These are phyloP conservation scores for Aurelia sp. DNA, from an alignment of 30 jellyfish, hydroid and myxozoan species.

Conservation along the genomic window DNA sequence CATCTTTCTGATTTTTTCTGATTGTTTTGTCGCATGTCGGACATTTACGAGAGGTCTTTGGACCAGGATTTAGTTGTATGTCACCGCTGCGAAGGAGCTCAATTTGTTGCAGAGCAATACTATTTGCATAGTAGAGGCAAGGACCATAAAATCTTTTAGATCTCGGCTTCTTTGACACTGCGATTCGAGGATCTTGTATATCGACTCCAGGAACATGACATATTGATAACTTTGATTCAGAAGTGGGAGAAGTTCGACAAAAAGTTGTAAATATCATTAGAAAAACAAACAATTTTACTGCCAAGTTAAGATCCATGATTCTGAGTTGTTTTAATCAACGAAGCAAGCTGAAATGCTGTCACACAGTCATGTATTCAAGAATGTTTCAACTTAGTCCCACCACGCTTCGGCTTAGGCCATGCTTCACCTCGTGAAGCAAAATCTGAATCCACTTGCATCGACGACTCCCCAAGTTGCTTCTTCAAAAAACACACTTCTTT, in stretches of 20 bases:
- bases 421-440: slow-evolving; percentile 16
- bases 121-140: slow-evolving; percentile 1
- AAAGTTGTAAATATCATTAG: slow-evolving; percentile 1
- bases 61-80: slow-evolving; percentile 28
- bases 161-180: slow-evolving; percentile 4
- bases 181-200: neutral
- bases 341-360: slow-evolving; percentile 9
- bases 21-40: slow-evolving; percentile 48
- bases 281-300: neutral
- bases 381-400: slow-evolving; percentile 7
- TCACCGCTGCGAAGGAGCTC: slow-evolving; percentile 47
- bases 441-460: slow-evolving; percentile 9
- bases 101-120: slow-evolving; percentile 13
- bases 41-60: slow-evolving; percentile 18
- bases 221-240: neutral
- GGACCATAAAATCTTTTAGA: neutral
- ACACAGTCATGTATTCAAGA: slow-evolving; percentile 8
- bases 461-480: slow-evolving; percentile 8
- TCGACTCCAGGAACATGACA: slow-evolving; percentile 4
- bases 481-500: slow-evolving; percentile 23
- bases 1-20: slow-evolving; percentile 39
- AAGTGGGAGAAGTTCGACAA: neutral
- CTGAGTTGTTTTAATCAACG: slow-evolving; percentile 1
- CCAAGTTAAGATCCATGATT: neutral
- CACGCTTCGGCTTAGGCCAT: slow-evolving; percentile 25